Base-by-base conservation (phyloP, 2,113 vertebrate genomes). In the Pimephales promelas region DNA sequence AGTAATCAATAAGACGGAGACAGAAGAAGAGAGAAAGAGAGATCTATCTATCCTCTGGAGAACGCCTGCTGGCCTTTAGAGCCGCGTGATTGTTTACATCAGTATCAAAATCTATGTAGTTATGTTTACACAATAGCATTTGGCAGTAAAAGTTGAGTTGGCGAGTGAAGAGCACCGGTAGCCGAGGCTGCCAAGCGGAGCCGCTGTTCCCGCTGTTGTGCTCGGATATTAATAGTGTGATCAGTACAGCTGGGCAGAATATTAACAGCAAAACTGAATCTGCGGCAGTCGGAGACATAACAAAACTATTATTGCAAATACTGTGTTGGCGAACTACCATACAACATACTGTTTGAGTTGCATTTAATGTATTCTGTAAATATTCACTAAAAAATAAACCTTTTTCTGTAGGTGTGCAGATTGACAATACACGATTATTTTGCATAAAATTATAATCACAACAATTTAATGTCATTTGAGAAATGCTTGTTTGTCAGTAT, bases 21-120 rank as follows among this genome's bases (percentile, higher is more conserved):
- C 14, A 79, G 26, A 20, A 45, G 34, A 9, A 31, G 45, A 56
- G 36, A 22, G 40, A 56, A 22, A n/a, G 14, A 26, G 11, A 43
- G 13, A 78, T 28, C 76, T 20, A 45, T 10, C 40, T 10, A 2
- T 62, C 56, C 56, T 78, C 56, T 20, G 24, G 76, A 79, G 43
- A 73, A n/a, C 71, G n/a, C 64, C 71, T 79, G 49, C 85, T 73
- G 75, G 57, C 68, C 61, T 61, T 73, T 83, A 79, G 40, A 71
- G 52, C 45, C 26, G 43, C 26, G 5, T 8, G 28, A 78, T 14
- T 70, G 68, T 81, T 75, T 70, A 62, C 73, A 59, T 70, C 40
- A 61, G 49, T 36, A 83, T 79, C 16, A 70, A 71, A 40, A 81
- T 82, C 40, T 70, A 24, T 77, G 54, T 78, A 43, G 47, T 43